phyloP scores from a whole-genome alignment of 2,888 invertebrate species.

The Agrilus mali region DNA sequence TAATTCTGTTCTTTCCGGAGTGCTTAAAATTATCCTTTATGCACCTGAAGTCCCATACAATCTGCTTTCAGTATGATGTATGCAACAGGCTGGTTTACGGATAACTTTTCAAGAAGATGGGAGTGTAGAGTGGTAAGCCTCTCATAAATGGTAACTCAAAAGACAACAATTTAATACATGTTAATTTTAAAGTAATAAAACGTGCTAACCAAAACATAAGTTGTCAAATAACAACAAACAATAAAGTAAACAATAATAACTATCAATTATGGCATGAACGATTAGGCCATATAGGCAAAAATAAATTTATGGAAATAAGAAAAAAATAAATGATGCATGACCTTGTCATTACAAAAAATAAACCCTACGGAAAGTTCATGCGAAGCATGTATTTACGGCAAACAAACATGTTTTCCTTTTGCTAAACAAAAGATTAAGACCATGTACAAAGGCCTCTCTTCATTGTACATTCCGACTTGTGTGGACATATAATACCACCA shows the following conservation, averaged over 20 bases:
- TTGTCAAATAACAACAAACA: neutral
- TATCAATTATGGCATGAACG: conserved; percentile 21
- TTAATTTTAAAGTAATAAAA: neutral
- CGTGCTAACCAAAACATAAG: neutral
- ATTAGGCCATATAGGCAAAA: conserved; percentile 19
- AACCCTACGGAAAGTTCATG: conserved; percentile 4
- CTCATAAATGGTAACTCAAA: conserved; percentile 15
- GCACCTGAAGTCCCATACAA: no score
- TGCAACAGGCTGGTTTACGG: conserved; percentile 19
- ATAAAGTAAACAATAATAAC: conserved; percentile 6
- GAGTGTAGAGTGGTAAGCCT: conserved; percentile 13
- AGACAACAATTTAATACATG: no score
- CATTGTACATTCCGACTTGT: no score
- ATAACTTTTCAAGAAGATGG: conserved; percentile 19
- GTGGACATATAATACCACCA: conserved; percentile 8
- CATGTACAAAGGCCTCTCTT: no score
- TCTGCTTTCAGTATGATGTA: conserved; percentile 17
- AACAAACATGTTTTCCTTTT: conserved; percentile 9
- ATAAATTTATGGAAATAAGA: conserved; percentile 16
- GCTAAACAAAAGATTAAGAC: conserved; percentile 5
- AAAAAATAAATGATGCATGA: conserved; percentile 17
- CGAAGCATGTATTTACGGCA: conserved; percentile 11
- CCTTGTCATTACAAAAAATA: conserved; percentile 10
- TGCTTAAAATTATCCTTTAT: no score
- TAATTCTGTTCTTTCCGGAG: no score